Evolutionary conservation across 1,140 invertebrate species (phyloP).

Genomic region (Heliconius eleuchia): DNA sequence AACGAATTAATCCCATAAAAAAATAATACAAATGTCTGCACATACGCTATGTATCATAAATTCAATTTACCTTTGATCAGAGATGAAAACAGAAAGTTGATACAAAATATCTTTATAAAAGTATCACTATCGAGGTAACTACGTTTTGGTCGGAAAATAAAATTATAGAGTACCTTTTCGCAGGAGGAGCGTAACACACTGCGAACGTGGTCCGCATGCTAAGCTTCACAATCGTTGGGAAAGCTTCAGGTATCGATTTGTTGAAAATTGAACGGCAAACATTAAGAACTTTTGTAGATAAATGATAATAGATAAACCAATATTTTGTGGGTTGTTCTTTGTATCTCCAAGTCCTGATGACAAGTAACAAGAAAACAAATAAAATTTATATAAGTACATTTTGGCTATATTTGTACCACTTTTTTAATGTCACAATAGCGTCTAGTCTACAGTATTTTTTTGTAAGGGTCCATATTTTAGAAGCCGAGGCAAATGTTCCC

Average conservation of each 20-base stretch:
- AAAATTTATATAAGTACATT: no score
- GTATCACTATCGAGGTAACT: slow-evolving; percentile 72
- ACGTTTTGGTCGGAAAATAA: slow-evolving; percentile 77
- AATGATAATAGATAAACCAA: not conserved
- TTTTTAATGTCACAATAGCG: no score
- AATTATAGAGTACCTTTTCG: slow-evolving; percentile 78
- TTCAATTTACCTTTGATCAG: slow-evolving; percentile 54
- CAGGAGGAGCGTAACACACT: slow-evolving; percentile 71
- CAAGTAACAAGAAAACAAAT: no score
- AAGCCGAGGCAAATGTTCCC: no score
- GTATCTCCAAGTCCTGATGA: no score
- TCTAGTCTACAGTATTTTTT: no score
- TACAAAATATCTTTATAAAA: slow-evolving; percentile 62
- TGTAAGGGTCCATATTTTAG: no score
- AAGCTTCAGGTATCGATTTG: slow-evolving; percentile 64
- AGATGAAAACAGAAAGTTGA: slow-evolving; percentile 48
- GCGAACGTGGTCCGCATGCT: slow-evolving; percentile 60
- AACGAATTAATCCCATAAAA: not conserved
- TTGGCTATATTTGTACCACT: no score
- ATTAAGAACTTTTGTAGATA: slow-evolving; percentile 10
- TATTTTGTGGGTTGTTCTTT: not conserved
- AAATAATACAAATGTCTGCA: not conserved
- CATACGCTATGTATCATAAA: slow-evolving; percentile 19
- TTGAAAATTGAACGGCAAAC: slow-evolving; percentile 54
- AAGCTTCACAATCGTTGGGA: slow-evolving; percentile 46